Evolutionary conservation across 2,797 vertebrate species (phyloP).

Genomic region (Pteropus rufus): DNA sequence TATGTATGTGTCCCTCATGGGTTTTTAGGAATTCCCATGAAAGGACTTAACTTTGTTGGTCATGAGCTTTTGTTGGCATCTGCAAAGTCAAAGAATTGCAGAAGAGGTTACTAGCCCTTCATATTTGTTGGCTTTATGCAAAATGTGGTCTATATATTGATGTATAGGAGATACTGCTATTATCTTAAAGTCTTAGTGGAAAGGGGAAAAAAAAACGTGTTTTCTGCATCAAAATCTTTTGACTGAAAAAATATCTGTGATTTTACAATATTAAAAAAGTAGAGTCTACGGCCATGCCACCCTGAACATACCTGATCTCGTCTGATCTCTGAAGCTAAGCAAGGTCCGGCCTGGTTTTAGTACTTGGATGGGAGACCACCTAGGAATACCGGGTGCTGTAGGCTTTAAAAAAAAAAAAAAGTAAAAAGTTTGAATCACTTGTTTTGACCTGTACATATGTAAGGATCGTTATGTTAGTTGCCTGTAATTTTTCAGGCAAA

Average conservation of each 20-base stretch:
- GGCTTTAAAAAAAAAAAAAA: not conserved
- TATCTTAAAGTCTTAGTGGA: conserved; percentile 7
- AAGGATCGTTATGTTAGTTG: not conserved
- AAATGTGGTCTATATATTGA: not conserved
- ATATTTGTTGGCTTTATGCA: not conserved
- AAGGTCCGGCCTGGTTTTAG: no score
- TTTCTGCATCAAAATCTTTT: not conserved
- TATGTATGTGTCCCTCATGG: not conserved
- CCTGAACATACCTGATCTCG: no score
- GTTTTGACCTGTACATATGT: not conserved
- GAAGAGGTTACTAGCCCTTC: not conserved
- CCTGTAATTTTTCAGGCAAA: not conserved
- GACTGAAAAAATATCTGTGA: not conserved
- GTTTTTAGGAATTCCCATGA: not conserved
- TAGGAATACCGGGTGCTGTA: no score
- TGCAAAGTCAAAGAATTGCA: not conserved
- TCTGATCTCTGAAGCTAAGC: no score
- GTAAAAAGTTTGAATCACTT: not conserved
- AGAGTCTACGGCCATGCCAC: no score
- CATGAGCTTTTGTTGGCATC: not conserved
- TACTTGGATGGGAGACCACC: no score
- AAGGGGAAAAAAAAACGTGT: not conserved
- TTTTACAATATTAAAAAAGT: not conserved
- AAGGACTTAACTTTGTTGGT: not conserved
- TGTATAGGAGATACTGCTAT: not conserved